A percentile compares a stretch with the other conserved stretches of the same genome.
These are phyloP conservation scores for Erythrolamprus reginae DNA, from an alignment of 2,113 vertebrate species.

Conservation along the genomic window DNA sequence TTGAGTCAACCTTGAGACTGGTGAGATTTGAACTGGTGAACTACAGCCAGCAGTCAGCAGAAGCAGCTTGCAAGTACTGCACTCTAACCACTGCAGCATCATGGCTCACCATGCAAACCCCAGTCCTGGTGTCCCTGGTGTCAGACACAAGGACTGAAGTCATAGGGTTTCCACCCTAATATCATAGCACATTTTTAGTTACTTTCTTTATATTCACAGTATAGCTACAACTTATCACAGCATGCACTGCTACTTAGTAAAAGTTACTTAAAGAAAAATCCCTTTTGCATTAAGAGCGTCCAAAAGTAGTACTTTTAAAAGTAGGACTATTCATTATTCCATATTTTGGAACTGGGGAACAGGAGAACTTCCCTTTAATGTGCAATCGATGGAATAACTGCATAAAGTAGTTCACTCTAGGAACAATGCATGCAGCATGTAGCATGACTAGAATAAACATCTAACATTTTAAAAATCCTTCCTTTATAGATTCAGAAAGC, in stretches of 20 bases:
- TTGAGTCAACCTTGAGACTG: too few species aligned
- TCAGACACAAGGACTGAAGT: neutral
- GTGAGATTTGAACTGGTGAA: too few species aligned
- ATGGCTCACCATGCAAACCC: too few species aligned
- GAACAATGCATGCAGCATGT: neutral
- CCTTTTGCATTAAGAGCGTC: neutral
- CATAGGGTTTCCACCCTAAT: neutral
- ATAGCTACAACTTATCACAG: neutral
- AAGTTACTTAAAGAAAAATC: slow-evolving; percentile 10
- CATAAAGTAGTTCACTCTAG: too few species aligned
- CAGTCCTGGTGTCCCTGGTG: neutral
- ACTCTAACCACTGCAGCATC: too few species aligned
- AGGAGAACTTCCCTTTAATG: too few species aligned
- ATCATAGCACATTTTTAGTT: neutral
- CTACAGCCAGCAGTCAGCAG: too few species aligned
- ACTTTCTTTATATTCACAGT: neutral
- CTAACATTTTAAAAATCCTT: slow-evolving; percentile 2
- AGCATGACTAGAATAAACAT: slow-evolving; percentile 28
- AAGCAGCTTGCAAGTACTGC: too few species aligned
- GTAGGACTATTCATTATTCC: slow-evolving; percentile 27
- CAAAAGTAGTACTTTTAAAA: slow-evolving; percentile 17
- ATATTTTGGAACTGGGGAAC: too few species aligned
- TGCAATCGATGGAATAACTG: too few species aligned
- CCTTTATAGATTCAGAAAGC: neutral
- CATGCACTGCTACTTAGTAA: slow-evolving; percentile 5